Evolutionary conservation across 2,888 invertebrate species (phyloP), one percentile per base, ranked within the genome.

Genomic region (Mechanitis mazaeus): DNA sequence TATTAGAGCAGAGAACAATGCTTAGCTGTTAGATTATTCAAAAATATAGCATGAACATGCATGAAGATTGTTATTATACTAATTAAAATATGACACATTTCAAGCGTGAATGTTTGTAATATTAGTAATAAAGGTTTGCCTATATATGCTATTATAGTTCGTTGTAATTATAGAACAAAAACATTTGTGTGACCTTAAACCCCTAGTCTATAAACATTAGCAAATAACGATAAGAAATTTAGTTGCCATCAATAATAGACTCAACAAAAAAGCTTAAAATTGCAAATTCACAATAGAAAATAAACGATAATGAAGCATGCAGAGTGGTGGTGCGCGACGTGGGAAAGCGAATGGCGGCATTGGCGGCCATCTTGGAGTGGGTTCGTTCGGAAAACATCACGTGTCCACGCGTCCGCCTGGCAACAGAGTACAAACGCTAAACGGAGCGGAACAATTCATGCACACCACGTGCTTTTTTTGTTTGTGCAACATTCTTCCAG

Each of bases 321-420:
- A 72, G 78, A 81, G 78, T 79, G 77, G 75, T 77, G 79, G 78
- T 75, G 79, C 76, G 78, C 82, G 81, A 88, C 87, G 87, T 89
- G 88, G 88, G 88, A 89, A 90, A 88, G 88, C 88, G 88, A 87
- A 87, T 85, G 83, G 85, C 81, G 76, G 78, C 72, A 75, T 71
- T 71, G 80, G 80, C 87, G 77, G 88, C 89, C 89, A 89, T 89
- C 80, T 88, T 89, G 86, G 75, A 79, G 76, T 76, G 74, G 78
- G 79, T 77, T 80, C 72, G 81, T 79, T 85, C 83, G 78, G 20
- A 78, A 84, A 83, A 82, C 81, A 82, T 87, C 84, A 85, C 86
- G 83, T 84, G 85, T 81, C 80, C 76, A 74, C 74, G 80, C 83
- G 85, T 87, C 87, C 89, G 88, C 87, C 71, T 82, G 82, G 87